Evolutionary conservation across 2,113 vertebrate genomes (phyloP).

Genomic region (Marcusenius ussheri): DNA sequence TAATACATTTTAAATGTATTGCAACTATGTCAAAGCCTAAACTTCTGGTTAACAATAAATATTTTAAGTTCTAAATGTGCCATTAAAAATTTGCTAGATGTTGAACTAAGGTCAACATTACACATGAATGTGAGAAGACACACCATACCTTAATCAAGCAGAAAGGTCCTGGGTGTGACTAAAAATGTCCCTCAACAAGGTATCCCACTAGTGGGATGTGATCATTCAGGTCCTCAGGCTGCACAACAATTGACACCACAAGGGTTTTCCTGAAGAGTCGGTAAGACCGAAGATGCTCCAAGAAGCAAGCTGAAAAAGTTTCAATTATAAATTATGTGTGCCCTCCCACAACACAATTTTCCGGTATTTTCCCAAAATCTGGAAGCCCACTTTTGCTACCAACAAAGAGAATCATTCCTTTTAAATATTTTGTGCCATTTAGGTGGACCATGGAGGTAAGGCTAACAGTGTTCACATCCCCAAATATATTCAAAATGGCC

Average conservation of each 20-base stretch:
- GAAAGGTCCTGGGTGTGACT: too few species aligned
- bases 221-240: too few species aligned
- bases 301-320: not conserved
- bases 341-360: not conserved
- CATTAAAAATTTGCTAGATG: too few species aligned
- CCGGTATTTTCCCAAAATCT: not conserved
- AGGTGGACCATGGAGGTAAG: not conserved
- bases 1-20: too few species aligned
- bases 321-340: not conserved
- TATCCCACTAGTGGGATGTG: too few species aligned
- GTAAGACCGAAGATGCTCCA: not conserved
- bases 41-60: too few species aligned
- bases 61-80: too few species aligned
- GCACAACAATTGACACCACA: not conserved
- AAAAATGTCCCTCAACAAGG: too few species aligned
- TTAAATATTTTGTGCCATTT: conserved; percentile 4
- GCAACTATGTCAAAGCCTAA: too few species aligned
- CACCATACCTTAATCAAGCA: too few species aligned
- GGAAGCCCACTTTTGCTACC: not conserved
- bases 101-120: too few species aligned
- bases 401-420: conserved; percentile 1
- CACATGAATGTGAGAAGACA: too few species aligned
- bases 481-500: not conserved
- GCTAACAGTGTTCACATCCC: not conserved
- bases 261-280: not conserved